Evolutionary conservation across 2,797 vertebrate species (phyloP).

Genomic region (Eleutherodactylus coqui): DNA sequence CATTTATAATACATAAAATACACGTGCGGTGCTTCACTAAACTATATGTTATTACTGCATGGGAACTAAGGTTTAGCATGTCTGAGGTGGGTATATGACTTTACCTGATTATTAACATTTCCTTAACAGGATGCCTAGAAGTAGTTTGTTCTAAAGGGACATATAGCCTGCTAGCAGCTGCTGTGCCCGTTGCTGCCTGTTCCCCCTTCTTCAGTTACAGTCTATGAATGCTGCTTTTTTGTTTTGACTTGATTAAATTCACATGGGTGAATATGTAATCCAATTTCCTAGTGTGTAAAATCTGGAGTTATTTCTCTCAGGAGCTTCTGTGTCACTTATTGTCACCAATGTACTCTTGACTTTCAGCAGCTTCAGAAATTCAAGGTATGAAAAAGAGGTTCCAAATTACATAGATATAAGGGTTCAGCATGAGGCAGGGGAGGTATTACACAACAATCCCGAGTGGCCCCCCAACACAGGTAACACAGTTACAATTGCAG

Average conservation of each 20-base stretch:
- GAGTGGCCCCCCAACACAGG: no score
- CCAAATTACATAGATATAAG: background rate
- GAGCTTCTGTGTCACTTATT: background rate
- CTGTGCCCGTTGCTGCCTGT: background rate
- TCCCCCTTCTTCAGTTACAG: background rate
- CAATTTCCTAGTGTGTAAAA: conserved; percentile 5
- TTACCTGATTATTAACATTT: background rate
- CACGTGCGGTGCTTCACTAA: no score
- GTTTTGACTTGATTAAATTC: conserved; percentile 1
- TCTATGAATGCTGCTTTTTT: background rate
- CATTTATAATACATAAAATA: no score
- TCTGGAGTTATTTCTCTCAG: background rate
- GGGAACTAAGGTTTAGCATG: background rate
- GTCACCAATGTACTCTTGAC: background rate
- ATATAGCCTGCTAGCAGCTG: background rate
- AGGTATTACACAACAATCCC: no score
- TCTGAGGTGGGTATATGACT: background rate
- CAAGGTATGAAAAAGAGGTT: background rate
- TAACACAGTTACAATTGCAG: no score
- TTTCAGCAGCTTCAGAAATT: background rate
- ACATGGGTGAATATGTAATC: conserved; percentile 7
- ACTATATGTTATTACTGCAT: background rate
- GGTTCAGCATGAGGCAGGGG: background rate
- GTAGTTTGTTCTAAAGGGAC: background rate
- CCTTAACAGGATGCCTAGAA: background rate